Evolutionary conservation across 2,113 vertebrate genomes (phyloP).

Genomic region (Buteo buteo): DNA sequence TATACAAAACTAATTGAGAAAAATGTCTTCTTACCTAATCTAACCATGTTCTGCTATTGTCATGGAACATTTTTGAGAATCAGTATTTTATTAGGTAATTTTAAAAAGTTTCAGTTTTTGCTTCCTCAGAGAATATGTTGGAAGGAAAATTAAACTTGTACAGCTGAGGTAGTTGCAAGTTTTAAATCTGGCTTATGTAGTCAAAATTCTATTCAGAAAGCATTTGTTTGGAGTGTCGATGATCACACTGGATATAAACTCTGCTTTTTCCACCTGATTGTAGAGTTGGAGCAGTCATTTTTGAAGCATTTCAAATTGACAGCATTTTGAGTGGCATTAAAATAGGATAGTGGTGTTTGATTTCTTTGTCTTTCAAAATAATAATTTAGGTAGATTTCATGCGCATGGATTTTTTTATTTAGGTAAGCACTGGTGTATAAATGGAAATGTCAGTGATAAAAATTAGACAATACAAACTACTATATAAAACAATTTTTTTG

Average conservation of each 20-base stretch:
- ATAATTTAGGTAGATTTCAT: background rate
- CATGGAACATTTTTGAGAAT: background rate
- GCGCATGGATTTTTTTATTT: background rate
- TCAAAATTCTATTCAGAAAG: background rate
- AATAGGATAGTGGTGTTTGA: background rate
- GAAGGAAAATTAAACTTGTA: background rate
- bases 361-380: background rate
- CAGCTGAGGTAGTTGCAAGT: background rate
- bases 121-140: background rate
- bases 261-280: background rate
- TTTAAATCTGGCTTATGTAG: background rate
- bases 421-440: background rate
- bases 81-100: background rate
- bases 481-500: background rate
- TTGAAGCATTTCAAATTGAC: background rate
- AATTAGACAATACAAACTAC: background rate
- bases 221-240: background rate
- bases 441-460: background rate
- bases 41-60: background rate
- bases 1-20: background rate
- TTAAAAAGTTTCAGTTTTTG: background rate
- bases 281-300: background rate
- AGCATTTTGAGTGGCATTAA: background rate
- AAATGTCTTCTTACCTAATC: background rate
- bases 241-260: background rate